Evolutionary conservation across 2,888 invertebrate species (phyloP), one percentile per base, ranked within the genome.

Genomic region (Siphlonurus alternatus): DNA sequence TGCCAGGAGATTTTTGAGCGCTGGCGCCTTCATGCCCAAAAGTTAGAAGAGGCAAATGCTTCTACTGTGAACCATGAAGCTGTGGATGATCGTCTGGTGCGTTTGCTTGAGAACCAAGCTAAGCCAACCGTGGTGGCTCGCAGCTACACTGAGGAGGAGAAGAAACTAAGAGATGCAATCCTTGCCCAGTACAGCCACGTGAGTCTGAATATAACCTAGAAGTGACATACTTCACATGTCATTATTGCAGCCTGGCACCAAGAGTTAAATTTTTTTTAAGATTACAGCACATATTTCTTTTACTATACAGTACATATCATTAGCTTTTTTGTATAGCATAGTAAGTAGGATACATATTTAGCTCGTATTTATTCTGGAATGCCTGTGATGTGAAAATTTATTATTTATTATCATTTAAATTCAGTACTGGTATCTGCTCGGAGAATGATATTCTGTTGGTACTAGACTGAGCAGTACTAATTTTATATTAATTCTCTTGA

Each of bases 171-270:
- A 38, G 88, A 91, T 74, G 90, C 91, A 61, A 93, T 95, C 71
- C 77, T 94, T 65, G 87, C 91, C 0, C 93, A 94, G 72, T 94
- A 94, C 71, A 88, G 89, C 72, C 87, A 89, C 73, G 75, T 79
- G 64, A 71, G 72, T 19, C 71, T 59, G 5, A 2, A 20, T 53
- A 23, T 20, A n/a, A n/a, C n/a, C n/a, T n/a, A 20, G 18, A 53
- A 19, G 1, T 61, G 15, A 1, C 10, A 2, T n/a, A 59, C 2
- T 53, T n/a, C n/a, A 1, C 53, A n/a, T n/a, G 53, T 53, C n/a
- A 53, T 53, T 53, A n/a, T 53, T 53, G 53, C n/a, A 53, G n/a
- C 18, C n/a, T n/a, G n/a, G n/a, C n/a, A n/a, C n/a, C n/a, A n/a
- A n/a, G n/a, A n/a, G 20, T 59, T 10, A 59, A 19, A 10, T 10